Percentiles rank a stretch among this genome's conserved stretches.
phyloP scores from a whole-genome alignment of 1,140 invertebrate species.

The Drosophila lini region DNA sequence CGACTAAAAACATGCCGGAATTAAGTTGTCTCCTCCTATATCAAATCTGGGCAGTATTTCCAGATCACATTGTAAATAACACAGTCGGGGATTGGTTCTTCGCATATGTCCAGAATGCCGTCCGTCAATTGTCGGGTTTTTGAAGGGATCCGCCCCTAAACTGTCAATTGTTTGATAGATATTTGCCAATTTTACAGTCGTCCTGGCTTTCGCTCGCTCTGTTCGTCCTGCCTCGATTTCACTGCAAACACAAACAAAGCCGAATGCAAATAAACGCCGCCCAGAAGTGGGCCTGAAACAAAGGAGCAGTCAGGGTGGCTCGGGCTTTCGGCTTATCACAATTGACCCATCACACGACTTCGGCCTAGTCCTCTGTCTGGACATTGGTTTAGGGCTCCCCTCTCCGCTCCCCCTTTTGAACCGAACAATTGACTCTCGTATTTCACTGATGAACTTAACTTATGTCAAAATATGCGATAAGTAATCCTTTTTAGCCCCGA shows the following conservation, averaged over 20 bases:
- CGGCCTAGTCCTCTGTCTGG: conserved; percentile 31
- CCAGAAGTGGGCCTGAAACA: conserved; percentile 70
- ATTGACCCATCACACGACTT: conserved; percentile 61
- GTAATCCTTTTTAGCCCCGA: conserved; percentile 78
- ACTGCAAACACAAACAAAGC: conserved; percentile 78
- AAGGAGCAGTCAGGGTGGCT: conserved; percentile 62
- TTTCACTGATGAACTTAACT: conserved; percentile 84
- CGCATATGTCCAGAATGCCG: conserved; percentile 54
- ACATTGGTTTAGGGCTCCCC: conserved; percentile 52
- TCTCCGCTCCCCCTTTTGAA: neutral
- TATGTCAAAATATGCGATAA: conserved; percentile 84
- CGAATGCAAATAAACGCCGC: conserved; percentile 78
- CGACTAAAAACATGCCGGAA: conserved; percentile 41
- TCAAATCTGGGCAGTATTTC: conserved; percentile 46
- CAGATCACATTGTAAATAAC: conserved; percentile 52
- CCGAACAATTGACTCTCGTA: conserved; percentile 79
- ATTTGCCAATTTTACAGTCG: conserved; percentile 73
- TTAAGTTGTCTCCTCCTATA: conserved; percentile 42
- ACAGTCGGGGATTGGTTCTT: conserved; percentile 29
- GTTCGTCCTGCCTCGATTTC: conserved; percentile 68
- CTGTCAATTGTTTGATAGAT: conserved; percentile 70
- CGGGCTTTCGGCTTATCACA: conserved; percentile 64
- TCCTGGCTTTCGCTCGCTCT: conserved; percentile 23
- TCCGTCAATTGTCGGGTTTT: conserved; percentile 58
- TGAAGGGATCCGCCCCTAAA: conserved; percentile 46